Evolutionary conservation across 2,797 vertebrate species (phyloP).

Genomic region (Ptychobarbus kaznakovi): DNA sequence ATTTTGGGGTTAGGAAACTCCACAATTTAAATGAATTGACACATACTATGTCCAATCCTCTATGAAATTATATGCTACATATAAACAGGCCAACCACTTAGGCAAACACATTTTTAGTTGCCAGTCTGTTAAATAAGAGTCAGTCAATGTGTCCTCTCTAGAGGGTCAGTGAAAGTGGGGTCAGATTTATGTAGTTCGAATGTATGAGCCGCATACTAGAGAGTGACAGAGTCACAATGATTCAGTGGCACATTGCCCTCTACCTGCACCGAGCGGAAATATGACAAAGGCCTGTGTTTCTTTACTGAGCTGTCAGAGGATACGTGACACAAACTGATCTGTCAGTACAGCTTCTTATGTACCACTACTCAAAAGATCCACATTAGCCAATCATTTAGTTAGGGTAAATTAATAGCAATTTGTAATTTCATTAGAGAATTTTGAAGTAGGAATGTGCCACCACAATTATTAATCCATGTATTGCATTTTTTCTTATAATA

Average conservation of each 20-base stretch:
- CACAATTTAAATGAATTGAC: background rate
- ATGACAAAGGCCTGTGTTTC: slow-evolving; percentile 2
- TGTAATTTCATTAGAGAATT: background rate
- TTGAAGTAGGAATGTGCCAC: background rate
- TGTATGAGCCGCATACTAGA: background rate
- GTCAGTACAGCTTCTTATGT: background rate
- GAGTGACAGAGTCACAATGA: slow-evolving; percentile 10
- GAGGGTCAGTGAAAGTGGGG: slow-evolving; percentile 12
- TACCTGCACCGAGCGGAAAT: slow-evolving; percentile 42
- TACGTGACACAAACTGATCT: background rate
- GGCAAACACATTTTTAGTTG: background rate
- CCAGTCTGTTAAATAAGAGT: slow-evolving; percentile 18
- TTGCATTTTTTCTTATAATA: background rate
- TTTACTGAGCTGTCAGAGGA: background rate
- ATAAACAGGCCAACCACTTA: background rate
- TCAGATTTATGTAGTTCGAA: slow-evolving; percentile 24
- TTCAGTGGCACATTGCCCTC: slow-evolving; percentile 50
- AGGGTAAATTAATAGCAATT: background rate
- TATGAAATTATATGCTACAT: background rate
- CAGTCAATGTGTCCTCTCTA: slow-evolving; percentile 22
- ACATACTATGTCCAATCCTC: background rate
- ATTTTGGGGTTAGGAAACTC: background rate
- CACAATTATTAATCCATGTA: background rate
- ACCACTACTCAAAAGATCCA: background rate
- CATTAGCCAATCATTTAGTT: background rate